Evolutionary conservation across 2,888 invertebrate species (phyloP).

Genomic region (Tetrapedia diversipes): DNA sequence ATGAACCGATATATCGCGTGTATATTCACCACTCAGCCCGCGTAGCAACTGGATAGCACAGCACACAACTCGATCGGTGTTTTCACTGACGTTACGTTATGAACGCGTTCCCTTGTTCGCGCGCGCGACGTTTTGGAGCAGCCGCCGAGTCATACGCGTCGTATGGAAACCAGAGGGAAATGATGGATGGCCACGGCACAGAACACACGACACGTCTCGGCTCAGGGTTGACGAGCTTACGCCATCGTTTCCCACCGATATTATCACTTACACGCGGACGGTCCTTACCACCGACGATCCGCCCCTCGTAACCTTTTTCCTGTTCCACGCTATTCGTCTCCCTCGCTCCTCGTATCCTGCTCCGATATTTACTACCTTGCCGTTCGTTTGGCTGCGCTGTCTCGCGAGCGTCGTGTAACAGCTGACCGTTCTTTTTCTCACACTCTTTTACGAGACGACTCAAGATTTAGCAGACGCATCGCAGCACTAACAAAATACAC

Average conservation of each 20-base stretch:
- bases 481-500: slow-evolving; percentile 67
- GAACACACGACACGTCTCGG: slow-evolving; percentile 32
- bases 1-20: slow-evolving; percentile 23
- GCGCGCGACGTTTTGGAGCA: slow-evolving; percentile 50
- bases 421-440: slow-evolving; percentile 58
- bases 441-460: slow-evolving; percentile 55
- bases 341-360: not conserved
- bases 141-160: slow-evolving; percentile 38
- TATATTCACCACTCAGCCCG: slow-evolving; percentile 46
- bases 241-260: slow-evolving; percentile 65
- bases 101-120: slow-evolving; percentile 43
- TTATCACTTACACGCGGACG: slow-evolving; percentile 65
- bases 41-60: slow-evolving; percentile 42
- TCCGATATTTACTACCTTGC: not conserved
- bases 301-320: slow-evolving; percentile 62
- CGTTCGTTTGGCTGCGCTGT: slow-evolving; percentile 27
- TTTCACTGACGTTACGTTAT: slow-evolving; percentile 54
- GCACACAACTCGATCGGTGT: slow-evolving; percentile 47
- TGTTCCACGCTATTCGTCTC: slow-evolving; percentile 15
- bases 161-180: slow-evolving; percentile 1
- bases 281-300: slow-evolving; percentile 63
- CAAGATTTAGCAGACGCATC: slow-evolving; percentile 68
- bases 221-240: slow-evolving; percentile 53
- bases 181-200: slow-evolving; percentile 27
- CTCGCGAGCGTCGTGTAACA: slow-evolving; percentile 48